These are phyloP conservation scores for Augochlorella aurata DNA, from an alignment of 2,888 invertebrate species.

Conservation along the genomic window DNA sequence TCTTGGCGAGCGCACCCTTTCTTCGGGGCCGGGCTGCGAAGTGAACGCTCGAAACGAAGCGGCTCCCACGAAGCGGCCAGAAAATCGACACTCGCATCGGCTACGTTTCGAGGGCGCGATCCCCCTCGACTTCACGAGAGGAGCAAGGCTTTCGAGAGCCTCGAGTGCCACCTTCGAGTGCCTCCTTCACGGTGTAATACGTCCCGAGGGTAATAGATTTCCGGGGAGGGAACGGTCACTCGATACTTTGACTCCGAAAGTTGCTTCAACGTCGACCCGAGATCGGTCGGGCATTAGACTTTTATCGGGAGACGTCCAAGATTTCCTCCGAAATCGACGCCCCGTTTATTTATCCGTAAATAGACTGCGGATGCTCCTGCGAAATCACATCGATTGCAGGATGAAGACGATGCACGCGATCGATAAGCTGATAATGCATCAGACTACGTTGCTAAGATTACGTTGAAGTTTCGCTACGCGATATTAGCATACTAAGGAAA, in stretches of 20 bases:
- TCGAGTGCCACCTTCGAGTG: conserved; percentile 42
- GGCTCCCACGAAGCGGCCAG: conserved; percentile 62
- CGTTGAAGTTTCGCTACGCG: too few relatives aligned
- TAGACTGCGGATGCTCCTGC: too few relatives aligned
- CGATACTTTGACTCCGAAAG: conserved; percentile 17
- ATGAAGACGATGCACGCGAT: too few relatives aligned
- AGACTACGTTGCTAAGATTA: too few relatives aligned
- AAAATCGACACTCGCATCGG: conserved; percentile 63
- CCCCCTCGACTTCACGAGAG: conserved; percentile 36
- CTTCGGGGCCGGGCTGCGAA: conserved; percentile 63
- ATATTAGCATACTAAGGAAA: too few relatives aligned
- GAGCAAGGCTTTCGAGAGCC: neutral
- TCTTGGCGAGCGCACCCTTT: conserved; percentile 69
- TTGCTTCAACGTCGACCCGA: neutral
- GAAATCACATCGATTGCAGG: too few relatives aligned
- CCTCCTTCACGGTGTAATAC: conserved; percentile 24
- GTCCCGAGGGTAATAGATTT: conserved; percentile 1
- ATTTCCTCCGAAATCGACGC: too few relatives aligned
- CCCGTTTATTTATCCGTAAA: too few relatives aligned
- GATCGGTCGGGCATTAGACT: too few relatives aligned
- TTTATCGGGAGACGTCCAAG: too few relatives aligned
- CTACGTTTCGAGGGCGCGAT: conserved; percentile 61
- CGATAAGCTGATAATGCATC: too few relatives aligned
- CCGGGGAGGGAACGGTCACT: conserved; percentile 12
- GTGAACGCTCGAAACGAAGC: conserved; percentile 59